Percentiles rank a stretch among this genome's conserved stretches.
Conservation (phyloP, 2,888 invertebrate species). For the Lycaena phlaeas region DNA sequence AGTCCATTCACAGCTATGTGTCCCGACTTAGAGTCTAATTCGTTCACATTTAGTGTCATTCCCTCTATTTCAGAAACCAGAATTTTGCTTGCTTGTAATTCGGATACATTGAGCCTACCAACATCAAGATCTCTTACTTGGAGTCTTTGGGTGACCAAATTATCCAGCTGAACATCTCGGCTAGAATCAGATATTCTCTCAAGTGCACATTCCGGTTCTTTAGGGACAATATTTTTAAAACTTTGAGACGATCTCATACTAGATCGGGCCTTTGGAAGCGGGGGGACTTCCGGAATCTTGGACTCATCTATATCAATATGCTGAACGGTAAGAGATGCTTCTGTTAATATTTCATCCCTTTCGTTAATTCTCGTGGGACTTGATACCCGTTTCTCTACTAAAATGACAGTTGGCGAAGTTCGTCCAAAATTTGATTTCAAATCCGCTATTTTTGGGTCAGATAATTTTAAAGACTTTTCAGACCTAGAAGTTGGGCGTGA, state of each 20-base stretch:
- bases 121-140: conserved; percentile 85
- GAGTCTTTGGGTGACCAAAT: conserved; percentile 73
- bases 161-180: conserved; percentile 56
- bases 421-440: conserved; percentile 68
- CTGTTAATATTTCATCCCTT: conserved; percentile 75
- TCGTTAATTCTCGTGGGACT: conserved; percentile 75
- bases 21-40: conserved; percentile 80
- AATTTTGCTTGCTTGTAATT: conserved; percentile 84
- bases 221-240: conserved; percentile 27
- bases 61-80: conserved; percentile 87
- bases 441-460: conserved; percentile 70
- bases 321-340: conserved; percentile 77
- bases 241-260: conserved; percentile 11
- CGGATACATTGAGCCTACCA: conserved; percentile 83
- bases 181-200: conserved; percentile 43
- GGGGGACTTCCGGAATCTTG: conserved; percentile 56
- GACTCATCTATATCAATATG: conserved; percentile 73
- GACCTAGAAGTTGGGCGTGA: conserved; percentile 71
- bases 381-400: conserved; percentile 74
- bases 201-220: conserved; percentile 33
- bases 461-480: conserved; percentile 69
- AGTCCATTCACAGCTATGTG: conserved; percentile 78
- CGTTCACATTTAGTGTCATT: conserved; percentile 79
- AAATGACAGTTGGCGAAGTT: conserved; percentile 75
- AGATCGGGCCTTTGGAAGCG: conserved; percentile 46